These are phyloP conservation scores for Sciurus vulgaris DNA, from an alignment of 2,797 vertebrate genomes.

Conservation along the genomic window DNA sequence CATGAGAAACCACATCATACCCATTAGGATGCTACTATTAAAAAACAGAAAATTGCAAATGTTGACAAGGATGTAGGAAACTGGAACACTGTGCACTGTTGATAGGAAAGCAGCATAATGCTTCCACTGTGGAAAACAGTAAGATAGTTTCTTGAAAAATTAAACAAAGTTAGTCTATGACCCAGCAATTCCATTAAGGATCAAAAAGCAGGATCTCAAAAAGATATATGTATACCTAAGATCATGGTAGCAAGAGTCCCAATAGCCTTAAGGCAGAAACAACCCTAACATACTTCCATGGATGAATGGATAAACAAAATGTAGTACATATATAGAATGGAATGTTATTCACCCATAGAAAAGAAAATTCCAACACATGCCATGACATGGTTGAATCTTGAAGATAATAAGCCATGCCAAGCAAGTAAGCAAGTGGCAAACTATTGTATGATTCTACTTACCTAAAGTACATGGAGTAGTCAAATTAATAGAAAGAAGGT, in stretches of 20 bases:
- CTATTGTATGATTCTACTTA: not conserved
- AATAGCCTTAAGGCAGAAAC: not conserved
- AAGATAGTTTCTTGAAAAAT: not conserved
- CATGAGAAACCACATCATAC: not conserved
- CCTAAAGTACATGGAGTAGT: not conserved
- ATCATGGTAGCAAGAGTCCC: not conserved
- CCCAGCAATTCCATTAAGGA: not conserved
- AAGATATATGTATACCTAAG: not conserved
- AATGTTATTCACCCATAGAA: not conserved
- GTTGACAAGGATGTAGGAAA: not conserved
- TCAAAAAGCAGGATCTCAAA: not conserved
- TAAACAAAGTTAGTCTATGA: not conserved
- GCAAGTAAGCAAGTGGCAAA: not conserved
- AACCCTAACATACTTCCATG: not conserved
- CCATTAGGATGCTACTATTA: not conserved
- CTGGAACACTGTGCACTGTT: not conserved
- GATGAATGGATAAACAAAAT: not conserved
- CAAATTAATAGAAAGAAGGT: too few relatives aligned
- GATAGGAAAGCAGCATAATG: not conserved
- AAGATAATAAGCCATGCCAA: not conserved
- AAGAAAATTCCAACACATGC: not conserved
- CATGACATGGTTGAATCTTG: not conserved
- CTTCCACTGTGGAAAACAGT: not conserved
- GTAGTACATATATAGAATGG: too few relatives aligned
- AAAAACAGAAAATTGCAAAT: not conserved